A percentile compares a stretch with the other conserved stretches of the same genome.
phyloP scores from a whole-genome alignment of 2,797 vertebrate genomes.

The Selene dorsalis region DNA sequence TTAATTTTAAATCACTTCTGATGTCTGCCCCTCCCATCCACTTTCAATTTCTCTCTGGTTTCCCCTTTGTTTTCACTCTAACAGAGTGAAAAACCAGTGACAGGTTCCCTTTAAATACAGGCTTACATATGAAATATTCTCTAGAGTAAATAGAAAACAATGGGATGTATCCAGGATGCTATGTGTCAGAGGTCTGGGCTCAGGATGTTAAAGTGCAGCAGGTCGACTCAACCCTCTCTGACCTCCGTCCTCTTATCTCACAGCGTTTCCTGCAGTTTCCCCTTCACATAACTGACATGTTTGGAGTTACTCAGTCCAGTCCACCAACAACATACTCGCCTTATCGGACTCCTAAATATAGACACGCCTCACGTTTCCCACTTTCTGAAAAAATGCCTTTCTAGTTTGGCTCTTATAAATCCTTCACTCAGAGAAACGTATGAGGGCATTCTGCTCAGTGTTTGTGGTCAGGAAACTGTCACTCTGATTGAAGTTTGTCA shows the following conservation, averaged over 20 bases:
- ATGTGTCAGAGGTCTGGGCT: not conserved
- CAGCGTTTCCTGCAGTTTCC: constrained; percentile 63
- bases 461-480: not conserved
- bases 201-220: constrained; percentile 13
- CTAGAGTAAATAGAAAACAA: not conserved
- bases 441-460: not conserved
- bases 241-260: constrained; percentile 68
- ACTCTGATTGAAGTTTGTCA: not conserved
- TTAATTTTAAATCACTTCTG: not conserved
- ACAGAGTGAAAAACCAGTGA: not conserved
- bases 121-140: not conserved
- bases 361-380: constrained; percentile 34
- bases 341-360: constrained; percentile 76
- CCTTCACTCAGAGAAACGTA: not conserved
- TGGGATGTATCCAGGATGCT: constrained; percentile 41
- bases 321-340: constrained; percentile 39
- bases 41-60: not conserved
- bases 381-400: constrained; percentile 35
- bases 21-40: accelerated
- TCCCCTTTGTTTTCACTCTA: not conserved
- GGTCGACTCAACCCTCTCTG: constrained; percentile 11
- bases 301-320: constrained; percentile 57
- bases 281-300: constrained; percentile 60
- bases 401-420: not conserved
- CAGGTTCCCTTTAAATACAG: not conserved